Base-by-base conservation (phyloP, 2,888 invertebrate genomes). In the Hirtodrosophila confusa region DNA sequence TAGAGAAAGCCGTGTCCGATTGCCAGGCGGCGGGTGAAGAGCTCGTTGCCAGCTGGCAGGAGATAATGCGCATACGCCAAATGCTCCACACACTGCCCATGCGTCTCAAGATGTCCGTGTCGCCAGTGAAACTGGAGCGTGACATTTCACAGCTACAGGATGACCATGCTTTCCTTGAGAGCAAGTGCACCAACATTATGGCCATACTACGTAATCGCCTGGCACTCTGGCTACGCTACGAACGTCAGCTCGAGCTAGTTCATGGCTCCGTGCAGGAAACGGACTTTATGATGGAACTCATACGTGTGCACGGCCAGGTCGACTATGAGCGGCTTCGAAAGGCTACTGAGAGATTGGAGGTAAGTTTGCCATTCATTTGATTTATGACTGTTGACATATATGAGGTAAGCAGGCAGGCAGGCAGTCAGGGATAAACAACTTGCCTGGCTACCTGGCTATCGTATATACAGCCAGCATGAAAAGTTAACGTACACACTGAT, bases 241-340 rank as follows among this genome's bases (percentile, higher is more conserved):
- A 96, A 88, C 92, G 94, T 3, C 96, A 96, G 80, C 90, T 97
- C 75, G 96, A 97, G 80, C 88, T 94, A 89, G 96, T 97, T 9
- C 96, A 96, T 69, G 95, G 96, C 50, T 96, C 96, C 0, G 96
- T 96, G 0, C 94, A 96, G 57, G 96, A 97, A 83, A 96, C 96
- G 0, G 96, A 97, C 90, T 97, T 96, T 84, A 96, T 97, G 96
- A 96, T 96, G 92, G 96, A 97, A 75, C 92, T 97, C 62, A 92
- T 97, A 10, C 95, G 96, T 0, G 95, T 97, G 0, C 96, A 97
- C 88, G 96, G 96, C 1, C 95, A 95, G 67, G 95, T 97, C 11
- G 96, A 97, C 90, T 97, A 96, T 86, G 96, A 96, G 72, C 93
- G 97, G 7, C 92, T 97, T 61, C 93, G 95, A 53, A 96, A 96